Evolutionary conservation across 2,888 invertebrate species (phyloP).

Genomic region (Dolichopus griseipennis): DNA sequence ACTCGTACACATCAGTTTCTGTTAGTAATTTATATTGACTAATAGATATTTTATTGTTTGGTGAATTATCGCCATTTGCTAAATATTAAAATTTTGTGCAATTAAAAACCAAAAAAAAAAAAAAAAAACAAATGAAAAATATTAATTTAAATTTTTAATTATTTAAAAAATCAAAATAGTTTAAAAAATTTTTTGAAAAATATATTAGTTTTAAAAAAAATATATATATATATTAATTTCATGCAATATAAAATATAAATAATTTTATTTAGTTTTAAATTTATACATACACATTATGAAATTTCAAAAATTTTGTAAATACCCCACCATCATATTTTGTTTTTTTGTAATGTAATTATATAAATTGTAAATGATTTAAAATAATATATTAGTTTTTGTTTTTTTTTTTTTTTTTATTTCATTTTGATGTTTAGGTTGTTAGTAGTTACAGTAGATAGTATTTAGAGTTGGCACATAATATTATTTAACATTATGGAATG

Average conservation of each 20-base stretch:
- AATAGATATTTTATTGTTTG: conserved; percentile 16
- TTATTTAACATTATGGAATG: neutral
- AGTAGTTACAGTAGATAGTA: neutral
- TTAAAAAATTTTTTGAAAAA: no score
- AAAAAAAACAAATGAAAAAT: neutral
- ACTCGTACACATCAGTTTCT: conserved; percentile 11
- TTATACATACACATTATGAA: neutral
- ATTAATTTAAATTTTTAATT: neutral
- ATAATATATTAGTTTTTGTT: neutral
- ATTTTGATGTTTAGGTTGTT: neutral
- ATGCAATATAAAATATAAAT: no score
- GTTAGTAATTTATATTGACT: conserved; percentile 9
- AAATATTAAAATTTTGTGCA: neutral
- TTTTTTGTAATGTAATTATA: neutral
- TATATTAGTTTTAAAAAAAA: no score
- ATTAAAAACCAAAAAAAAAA: neutral
- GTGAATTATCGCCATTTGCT: conserved; percentile 11
- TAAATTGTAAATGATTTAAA: neutral
- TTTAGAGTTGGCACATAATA: neutral
- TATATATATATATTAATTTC: no score
- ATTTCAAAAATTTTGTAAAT: neutral
- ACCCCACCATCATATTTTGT: conserved; percentile 1
- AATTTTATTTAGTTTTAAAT: no score
- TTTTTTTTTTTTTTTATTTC: neutral
- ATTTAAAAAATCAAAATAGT: no score